A percentile compares a stretch with the other conserved stretches of the same genome.
These are phyloP conservation scores for Hippolais icterina DNA, from an alignment of 2,113 vertebrate species.

Conservation along the genomic window DNA sequence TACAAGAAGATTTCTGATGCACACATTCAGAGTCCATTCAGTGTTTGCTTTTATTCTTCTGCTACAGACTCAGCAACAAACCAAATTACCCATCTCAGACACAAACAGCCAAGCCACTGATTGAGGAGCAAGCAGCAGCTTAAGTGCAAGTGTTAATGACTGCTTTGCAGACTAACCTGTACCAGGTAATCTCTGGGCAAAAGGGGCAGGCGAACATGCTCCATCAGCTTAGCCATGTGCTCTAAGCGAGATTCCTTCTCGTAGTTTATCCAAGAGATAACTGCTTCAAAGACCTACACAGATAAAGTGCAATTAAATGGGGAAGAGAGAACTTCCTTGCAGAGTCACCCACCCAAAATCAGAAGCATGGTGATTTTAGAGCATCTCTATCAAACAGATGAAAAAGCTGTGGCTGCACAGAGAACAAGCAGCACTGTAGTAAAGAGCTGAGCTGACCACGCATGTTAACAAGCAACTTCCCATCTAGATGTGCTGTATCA, in stretches of 20 bases:
- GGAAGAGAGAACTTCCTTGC: neutral
- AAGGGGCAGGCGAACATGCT: slow-evolving; percentile 92
- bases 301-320: neutral
- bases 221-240: slow-evolving; percentile 94
- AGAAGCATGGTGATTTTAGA: neutral
- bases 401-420: neutral
- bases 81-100: neutral
- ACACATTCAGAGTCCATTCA: neutral
- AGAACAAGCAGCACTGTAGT: neutral
- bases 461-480: neutral
- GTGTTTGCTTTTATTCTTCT: neutral
- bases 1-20: neutral
- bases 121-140: neutral
- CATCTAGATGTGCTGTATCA: slow-evolving; percentile 10
- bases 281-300: slow-evolving; percentile 92
- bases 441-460: neutral
- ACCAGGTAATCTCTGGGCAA: slow-evolving; percentile 93
- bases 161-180: slow-evolving; percentile 78
- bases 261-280: slow-evolving; percentile 94
- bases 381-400: neutral
- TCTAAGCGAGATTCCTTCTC: slow-evolving; percentile 89
- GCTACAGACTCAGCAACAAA: neutral
- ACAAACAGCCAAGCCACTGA: neutral
- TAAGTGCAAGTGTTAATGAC: neutral
- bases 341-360: neutral